Evolutionary conservation across 30 jellyfish, hydroid and myxozoan genomes (phyloP), one percentile per base, ranked within the genome.

Genomic region (Nemopilema nomurai): DNA sequence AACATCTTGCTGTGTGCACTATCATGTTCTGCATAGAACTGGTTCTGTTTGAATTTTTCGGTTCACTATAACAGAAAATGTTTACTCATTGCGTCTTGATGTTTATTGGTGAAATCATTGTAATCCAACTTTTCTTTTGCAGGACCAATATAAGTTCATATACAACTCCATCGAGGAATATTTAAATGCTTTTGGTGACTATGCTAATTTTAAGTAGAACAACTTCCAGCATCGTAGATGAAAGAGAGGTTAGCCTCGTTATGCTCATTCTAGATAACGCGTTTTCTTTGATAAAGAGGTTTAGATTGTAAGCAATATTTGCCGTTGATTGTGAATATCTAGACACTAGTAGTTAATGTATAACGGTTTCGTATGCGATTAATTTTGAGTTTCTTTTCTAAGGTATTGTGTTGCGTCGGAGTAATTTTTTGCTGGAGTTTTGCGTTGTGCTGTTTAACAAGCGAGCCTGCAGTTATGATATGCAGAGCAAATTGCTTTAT

Each of bases 81-180:
- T 3, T 21, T 16, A 8, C 50, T 7, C 51, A n/a, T 1, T 21
- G 13, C 78, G 13, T 8, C 8, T 74, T 8, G 18, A 53, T 18
- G n/a, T n/a, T n/a, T n/a, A n/a, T n/a, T n/a, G n/a, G n/a, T n/a
- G n/a, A n/a, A n/a, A n/a, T n/a, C n/a, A 16, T 21, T 30, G 8
- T 18, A 19, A 18, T 64, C 16, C 23, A 28, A 8, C 50, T 8
- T 6, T 4, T 26, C 49, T 17, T 19, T 74, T 79, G n/a, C 67
- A 92, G 98, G 97, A 92, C 29, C 98, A 92, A 51, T 92, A 92
- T 68, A 83, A 72, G 66, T 92, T 71, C 62, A 83, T 92, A 28
- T 91, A 92, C 86, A 69, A 71, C 52, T 92, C 92, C 33, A 92
- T 92, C 28, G 96, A 87, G 71, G 97, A 88, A 31, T 92, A 92